phyloP scores from a whole-genome alignment of 2,113 vertebrate species.

The Tragelaphus strepsiceros region DNA sequence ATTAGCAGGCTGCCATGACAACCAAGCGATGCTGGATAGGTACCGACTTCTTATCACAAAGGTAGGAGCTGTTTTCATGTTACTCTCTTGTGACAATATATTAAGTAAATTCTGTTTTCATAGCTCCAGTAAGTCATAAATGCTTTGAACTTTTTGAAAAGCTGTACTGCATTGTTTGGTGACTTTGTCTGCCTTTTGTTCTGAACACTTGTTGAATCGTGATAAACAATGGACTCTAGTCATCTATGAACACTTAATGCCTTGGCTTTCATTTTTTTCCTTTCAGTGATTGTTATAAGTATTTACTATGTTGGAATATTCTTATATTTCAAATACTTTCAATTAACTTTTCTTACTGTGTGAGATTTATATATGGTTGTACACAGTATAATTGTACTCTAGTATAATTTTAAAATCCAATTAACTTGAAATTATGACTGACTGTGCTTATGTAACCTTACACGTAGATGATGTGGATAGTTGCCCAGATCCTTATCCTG shows the following conservation, averaged over 20 bases:
- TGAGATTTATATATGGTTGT: neutral
- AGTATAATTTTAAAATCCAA: neutral
- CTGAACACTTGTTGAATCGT: slow-evolving; percentile 1
- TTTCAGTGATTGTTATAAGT: neutral
- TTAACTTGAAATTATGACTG: slow-evolving; percentile 14
- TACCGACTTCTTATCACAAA: slow-evolving; percentile 97
- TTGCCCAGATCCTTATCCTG: neutral
- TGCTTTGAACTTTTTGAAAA: neutral
- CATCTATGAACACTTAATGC: neutral
- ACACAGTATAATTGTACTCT: neutral
- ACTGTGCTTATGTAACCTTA: neutral
- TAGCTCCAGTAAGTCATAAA: neutral
- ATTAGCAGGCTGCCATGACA: slow-evolving; percentile 94
- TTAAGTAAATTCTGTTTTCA: neutral
- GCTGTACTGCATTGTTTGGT: neutral
- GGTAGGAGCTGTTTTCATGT: slow-evolving; percentile 78
- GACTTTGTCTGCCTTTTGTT: slow-evolving; percentile 31
- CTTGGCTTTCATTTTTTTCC: neutral
- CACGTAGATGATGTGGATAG: neutral
- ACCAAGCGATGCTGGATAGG: slow-evolving; percentile 91
- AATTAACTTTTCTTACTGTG: neutral
- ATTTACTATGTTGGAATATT: neutral
- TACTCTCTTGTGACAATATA: neutral
- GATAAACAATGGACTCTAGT: neutral
- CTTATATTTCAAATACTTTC: slow-evolving; percentile 21